Conservation (phyloP, 2,888 invertebrate genomes). For the Cheilosia pagana region DNA sequence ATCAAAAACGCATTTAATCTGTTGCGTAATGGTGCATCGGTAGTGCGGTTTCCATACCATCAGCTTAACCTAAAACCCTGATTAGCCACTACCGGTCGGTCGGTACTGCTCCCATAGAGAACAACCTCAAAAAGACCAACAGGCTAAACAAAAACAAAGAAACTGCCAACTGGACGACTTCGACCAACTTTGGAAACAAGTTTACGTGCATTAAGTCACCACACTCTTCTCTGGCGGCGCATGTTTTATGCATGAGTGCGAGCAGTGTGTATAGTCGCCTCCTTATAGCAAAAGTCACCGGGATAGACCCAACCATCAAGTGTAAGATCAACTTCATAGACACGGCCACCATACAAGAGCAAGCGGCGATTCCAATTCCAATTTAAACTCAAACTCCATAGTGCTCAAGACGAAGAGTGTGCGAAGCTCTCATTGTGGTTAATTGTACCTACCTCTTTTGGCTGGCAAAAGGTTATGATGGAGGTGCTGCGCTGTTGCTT, state of each 20-base stretch:
- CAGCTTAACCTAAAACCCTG: slow-evolving; percentile 70
- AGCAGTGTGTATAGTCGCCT: not conserved
- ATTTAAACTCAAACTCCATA: slow-evolving; percentile 6
- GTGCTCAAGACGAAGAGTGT: slow-evolving; percentile 23
- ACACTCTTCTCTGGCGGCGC: slow-evolving; percentile 4
- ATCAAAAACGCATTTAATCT: slow-evolving; percentile 69
- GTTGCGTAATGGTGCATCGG: slow-evolving; percentile 34
- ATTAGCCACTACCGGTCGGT: slow-evolving; percentile 56
- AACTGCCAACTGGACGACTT: not conserved
- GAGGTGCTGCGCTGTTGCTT: slow-evolving; percentile 6
- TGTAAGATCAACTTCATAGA: slow-evolving; percentile 51
- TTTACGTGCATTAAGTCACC: slow-evolving; percentile 45
- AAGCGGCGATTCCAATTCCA: slow-evolving; percentile 7
- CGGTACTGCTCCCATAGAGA: not conserved
- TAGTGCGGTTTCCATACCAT: slow-evolving; percentile 5
- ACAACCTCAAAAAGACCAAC: slow-evolving; percentile 18
- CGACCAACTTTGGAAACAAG: slow-evolving; percentile 41
- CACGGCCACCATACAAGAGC: not conserved
- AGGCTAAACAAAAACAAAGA: slow-evolving; percentile 8
- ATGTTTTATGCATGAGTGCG: slow-evolving; percentile 58
- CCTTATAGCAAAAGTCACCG: slow-evolving; percentile 31
- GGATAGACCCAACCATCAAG: slow-evolving; percentile 44
- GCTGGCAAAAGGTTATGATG: slow-evolving; percentile 45
- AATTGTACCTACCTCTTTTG: slow-evolving; percentile 57
- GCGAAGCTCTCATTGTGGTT: slow-evolving; percentile 59